These are phyloP conservation scores for Capromys pilorides DNA, from an alignment of 2,797 vertebrate genomes.

Conservation along the genomic window DNA sequence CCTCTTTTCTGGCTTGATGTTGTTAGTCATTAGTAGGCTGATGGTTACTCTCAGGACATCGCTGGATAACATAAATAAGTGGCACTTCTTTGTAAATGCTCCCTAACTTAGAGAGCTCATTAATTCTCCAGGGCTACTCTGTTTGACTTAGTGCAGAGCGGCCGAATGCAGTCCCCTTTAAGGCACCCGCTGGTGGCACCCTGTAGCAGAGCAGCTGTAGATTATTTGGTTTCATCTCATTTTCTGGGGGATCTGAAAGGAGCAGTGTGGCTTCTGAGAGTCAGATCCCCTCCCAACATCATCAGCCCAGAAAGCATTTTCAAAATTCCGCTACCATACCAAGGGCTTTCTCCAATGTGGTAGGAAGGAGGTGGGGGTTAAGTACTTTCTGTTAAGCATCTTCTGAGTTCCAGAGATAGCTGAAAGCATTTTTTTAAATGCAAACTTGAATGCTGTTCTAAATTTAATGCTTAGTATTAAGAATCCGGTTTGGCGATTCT, in stretches of 20 bases:
- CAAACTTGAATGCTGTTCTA: conserved; percentile 66
- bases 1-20: background rate
- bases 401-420: conserved; percentile 55
- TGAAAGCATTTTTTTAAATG: conserved; percentile 52
- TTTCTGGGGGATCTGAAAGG: background rate
- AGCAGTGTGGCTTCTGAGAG: background rate
- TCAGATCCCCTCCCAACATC: background rate
- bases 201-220: background rate
- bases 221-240: background rate
- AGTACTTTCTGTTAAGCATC: conserved; percentile 50
- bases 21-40: conserved; percentile 56
- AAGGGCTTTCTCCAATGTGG: background rate
- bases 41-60: conserved; percentile 4
- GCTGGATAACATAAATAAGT: background rate
- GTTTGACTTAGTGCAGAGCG: background rate
- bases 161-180: background rate
- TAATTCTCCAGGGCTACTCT: background rate
- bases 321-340: background rate
- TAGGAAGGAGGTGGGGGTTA: background rate
- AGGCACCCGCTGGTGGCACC: background rate
- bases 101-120: conserved; percentile 32
- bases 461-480: conserved; percentile 68
- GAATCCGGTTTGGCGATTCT: conserved; percentile 53
- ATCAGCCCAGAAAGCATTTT: background rate
- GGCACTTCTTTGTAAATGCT: conserved; percentile 41